A percentile compares a stretch with the other conserved stretches of the same genome.
phyloP scores from a whole-genome alignment of 2,113 vertebrate species.

The Ammospiza caudacuta region DNA sequence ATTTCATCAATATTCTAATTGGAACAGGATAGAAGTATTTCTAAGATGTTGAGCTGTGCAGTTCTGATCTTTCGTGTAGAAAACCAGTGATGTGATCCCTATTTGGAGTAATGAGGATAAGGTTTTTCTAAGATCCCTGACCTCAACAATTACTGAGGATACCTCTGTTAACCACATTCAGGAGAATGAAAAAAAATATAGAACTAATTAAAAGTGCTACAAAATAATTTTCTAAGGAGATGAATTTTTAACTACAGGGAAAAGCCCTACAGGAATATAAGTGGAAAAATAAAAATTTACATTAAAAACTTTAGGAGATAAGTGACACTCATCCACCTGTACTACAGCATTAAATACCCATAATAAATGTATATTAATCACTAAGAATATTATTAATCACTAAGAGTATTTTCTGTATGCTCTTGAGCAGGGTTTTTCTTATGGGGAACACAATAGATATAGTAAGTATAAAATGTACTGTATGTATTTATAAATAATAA shows the following conservation, averaged over 20 bases:
- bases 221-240: background rate
- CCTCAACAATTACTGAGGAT: background rate
- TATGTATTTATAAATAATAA: background rate
- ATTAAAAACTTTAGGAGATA: background rate
- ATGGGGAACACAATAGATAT: background rate
- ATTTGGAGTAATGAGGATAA: background rate
- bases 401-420: background rate
- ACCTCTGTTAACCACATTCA: background rate
- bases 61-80: background rate
- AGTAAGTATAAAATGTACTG: too few relatives aligned
- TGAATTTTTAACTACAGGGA: background rate
- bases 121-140: background rate
- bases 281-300: background rate
- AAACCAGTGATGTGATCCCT: background rate
- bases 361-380: background rate
- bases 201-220: background rate
- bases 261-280: background rate
- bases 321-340: rapidly evolving
- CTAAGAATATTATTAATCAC: background rate
- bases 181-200: background rate
- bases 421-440: background rate
- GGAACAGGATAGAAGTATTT: background rate
- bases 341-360: background rate
- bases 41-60: background rate
- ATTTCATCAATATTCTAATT: background rate